phyloP scores from a whole-genome alignment of 92 coral and sea anemone species.

The Palythoa heliodiscus region DNA sequence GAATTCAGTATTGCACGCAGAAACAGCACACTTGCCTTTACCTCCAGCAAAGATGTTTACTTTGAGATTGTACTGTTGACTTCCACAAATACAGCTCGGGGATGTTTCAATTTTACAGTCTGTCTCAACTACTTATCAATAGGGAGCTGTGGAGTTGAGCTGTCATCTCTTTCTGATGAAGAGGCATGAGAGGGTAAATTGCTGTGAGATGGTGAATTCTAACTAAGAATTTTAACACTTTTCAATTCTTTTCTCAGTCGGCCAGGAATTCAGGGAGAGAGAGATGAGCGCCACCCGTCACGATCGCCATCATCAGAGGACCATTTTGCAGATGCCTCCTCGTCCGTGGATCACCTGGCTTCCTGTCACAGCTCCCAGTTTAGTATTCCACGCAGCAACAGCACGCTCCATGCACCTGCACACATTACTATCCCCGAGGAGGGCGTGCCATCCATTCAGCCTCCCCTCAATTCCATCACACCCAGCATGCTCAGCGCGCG shows the following conservation, averaged over 20 bases:
- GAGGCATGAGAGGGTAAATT: too few species aligned
- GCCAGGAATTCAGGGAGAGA: conserved; percentile 57
- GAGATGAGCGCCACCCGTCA: conserved; percentile 53
- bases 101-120: too few species aligned
- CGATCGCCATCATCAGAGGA: conserved; percentile 93
- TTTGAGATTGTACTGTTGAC: too few species aligned
- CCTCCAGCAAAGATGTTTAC: too few species aligned
- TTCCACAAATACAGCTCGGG: too few species aligned
- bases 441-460: conserved; percentile 78
- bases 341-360: conserved; percentile 86
- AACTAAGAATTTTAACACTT: neutral
- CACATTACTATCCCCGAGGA: conserved; percentile 86
- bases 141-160: too few species aligned
- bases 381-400: conserved; percentile 86
- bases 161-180: too few species aligned
- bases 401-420: conserved; percentile 63
- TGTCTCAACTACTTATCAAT: too few species aligned
- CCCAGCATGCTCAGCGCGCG: conserved; percentile 57
- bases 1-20: too few species aligned
- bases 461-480: conserved; percentile 67
- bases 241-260: conserved; percentile 32
- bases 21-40: too few species aligned
- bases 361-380: conserved; percentile 85
- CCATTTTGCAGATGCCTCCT: conserved; percentile 90
- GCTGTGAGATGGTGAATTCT: too few species aligned